Evolutionary conservation across 2,797 vertebrate species (phyloP), one percentile per base, ranked within the genome.

Genomic region (Spheniscus humboldti): DNA sequence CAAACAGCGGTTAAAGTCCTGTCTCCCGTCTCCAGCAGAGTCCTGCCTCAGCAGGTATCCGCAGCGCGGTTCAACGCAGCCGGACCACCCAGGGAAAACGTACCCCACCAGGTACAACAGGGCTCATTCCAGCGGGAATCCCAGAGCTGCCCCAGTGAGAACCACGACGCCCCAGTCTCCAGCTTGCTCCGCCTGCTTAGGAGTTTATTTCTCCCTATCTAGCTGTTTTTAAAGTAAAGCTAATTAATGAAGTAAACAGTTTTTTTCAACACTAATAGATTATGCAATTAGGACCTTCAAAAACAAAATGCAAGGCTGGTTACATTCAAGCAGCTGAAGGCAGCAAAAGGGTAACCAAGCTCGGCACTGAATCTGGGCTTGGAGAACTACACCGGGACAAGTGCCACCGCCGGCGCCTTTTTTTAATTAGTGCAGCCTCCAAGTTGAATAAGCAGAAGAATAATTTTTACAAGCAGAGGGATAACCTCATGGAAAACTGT

Each of bases 81-180:
- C 5, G 3, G 7, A 23, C 2, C 2, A 4, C 17, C 28, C 5
- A 0, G 9, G 33, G 23, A 8, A 27, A 27, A 24, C 4, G 3
- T 7, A 6, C 7, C 64, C 30, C 24, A 4, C 19, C 37, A 4
- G 15, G 4, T 2, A 28, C 55, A 7, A 11, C 15, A 12, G 22
- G 50, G 22, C 11, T 43, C 7, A 0, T 3, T 13, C 56, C 71
- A 13, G 45, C 0, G 1, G 50, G 18, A 41, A 27, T 6, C 50
- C 37, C 52, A 35, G 68, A 24, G 79, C 63, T 47, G 64, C 63
- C 66, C 72, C 72, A 10, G 31, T 3, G 39, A 27, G 17, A 35
- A 12, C 47, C 19, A 7, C 30, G 1, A 1, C 9, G 2, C 9
- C 27, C 22, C 13, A 1, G 33, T 1, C 55, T 37, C 22, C 16